A percentile compares a stretch with the other conserved stretches of the same genome.
Evolutionary conservation across 1,140 invertebrate species (phyloP).

Genomic region (Drosophila lowei): DNA sequence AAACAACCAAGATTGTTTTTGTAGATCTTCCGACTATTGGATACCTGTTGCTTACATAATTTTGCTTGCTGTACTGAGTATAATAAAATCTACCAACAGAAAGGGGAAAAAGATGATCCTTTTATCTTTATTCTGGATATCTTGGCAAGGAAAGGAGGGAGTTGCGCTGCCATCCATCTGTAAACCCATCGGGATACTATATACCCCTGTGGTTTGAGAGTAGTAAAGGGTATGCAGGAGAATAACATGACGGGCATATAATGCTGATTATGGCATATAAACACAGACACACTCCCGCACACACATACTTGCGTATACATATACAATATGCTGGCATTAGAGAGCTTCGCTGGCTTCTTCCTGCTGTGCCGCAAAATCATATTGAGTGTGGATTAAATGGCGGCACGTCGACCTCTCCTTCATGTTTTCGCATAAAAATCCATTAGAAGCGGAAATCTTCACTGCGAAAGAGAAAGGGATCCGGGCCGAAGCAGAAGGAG

Average conservation of each 20-base stretch:
- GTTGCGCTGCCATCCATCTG: too few species aligned
- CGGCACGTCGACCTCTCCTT: constrained; percentile 61
- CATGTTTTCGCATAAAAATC: constrained; percentile 68
- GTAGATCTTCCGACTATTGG: not conserved
- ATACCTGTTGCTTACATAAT: not conserved
- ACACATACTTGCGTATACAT: constrained; percentile 9
- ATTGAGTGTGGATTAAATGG: constrained; percentile 80
- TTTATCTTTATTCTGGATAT: too few species aligned
- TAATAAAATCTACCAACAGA: not conserved
- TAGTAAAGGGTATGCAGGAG: not conserved
- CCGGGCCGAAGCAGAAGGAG: not conserved
- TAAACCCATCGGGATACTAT: too few species aligned
- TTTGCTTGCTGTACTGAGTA: too few species aligned
- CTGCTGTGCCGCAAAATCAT: constrained; percentile 75
- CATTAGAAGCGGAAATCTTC: constrained; percentile 71
- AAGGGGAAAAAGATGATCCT: not conserved
- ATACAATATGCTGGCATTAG: constrained; percentile 49
- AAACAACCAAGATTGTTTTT: constrained; percentile 1
- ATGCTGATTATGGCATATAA: constrained; percentile 78
- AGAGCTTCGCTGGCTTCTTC: constrained; percentile 34
- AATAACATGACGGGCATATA: constrained; percentile 58
- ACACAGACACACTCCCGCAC: constrained; percentile 54
- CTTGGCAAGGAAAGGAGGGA: too few species aligned
- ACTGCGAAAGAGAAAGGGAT: constrained; percentile 24
- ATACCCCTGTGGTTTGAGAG: too few species aligned